Percentiles rank a stretch among this genome's conserved stretches.
phyloP scores from a whole-genome alignment of 1,140 invertebrate species.

The Chrysoperla carnea region DNA sequence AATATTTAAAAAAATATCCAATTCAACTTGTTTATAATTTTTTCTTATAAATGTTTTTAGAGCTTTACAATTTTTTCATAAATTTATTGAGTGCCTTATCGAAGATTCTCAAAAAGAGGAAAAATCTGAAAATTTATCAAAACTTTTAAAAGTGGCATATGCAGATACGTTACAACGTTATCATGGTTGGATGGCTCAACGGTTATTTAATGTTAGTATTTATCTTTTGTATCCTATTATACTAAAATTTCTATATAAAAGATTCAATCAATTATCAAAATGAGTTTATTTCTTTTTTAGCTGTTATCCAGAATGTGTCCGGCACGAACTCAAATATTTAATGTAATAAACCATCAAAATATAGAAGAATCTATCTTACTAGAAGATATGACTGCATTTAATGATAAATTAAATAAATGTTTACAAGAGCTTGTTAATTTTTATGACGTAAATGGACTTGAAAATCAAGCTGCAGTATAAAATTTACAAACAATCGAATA shows the following conservation, averaged over 20 bases:
- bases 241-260: too few relatives aligned
- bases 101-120: conserved; percentile 16
- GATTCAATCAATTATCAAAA: too few relatives aligned
- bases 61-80: conserved; percentile 23
- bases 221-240: not conserved
- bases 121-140: conserved; percentile 22
- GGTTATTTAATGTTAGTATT: conserved; percentile 25
- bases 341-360: conserved; percentile 5
- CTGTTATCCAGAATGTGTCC: conserved; percentile 22
- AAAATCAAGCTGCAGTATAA: not conserved
- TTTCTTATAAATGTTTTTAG: conserved; percentile 13
- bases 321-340: conserved; percentile 19
- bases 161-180: conserved; percentile 24
- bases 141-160: conserved; percentile 24
- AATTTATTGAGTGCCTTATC: conserved; percentile 25
- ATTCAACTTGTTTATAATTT: not conserved
- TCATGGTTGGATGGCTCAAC: conserved; percentile 30
- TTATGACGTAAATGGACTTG: not conserved
- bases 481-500: too few relatives aligned
- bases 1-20: too few relatives aligned
- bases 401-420: not conserved
- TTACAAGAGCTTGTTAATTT: not conserved
- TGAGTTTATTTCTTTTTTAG: conserved; percentile 10
- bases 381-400: not conserved
- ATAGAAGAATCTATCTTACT: not conserved